Percentiles rank a stretch among this genome's conserved stretches.
These are phyloP conservation scores for Pygmarrhopalites habei DNA, from an alignment of 1,140 invertebrate species.

Conservation along the genomic window DNA sequence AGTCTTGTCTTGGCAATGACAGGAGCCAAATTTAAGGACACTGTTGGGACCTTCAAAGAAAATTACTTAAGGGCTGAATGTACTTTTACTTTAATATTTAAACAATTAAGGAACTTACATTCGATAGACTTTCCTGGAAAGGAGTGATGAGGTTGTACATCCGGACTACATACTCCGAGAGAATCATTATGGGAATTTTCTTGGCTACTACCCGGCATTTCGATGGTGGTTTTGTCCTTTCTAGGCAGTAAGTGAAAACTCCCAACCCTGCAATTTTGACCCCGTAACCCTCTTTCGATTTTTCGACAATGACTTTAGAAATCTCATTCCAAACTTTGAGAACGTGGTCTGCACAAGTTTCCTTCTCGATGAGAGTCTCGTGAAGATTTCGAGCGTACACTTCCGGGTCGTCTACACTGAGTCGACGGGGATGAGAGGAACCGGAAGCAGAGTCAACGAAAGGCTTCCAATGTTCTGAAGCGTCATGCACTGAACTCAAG, in stretches of 20 bases:
- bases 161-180: background rate
- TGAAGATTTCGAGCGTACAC: background rate
- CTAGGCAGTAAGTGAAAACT: background rate
- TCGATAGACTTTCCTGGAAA: background rate
- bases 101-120: background rate
- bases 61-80: too few relatives aligned
- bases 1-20: constrained; percentile 16
- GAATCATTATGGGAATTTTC: background rate
- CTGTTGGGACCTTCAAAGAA: constrained; percentile 20
- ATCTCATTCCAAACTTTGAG: constrained; percentile 19
- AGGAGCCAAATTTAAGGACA: constrained; percentile 15
- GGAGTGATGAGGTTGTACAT: constrained; percentile 5
- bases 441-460: too few relatives aligned
- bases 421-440: background rate
- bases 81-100: too few relatives aligned
- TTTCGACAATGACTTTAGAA: constrained; percentile 16
- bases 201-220: background rate
- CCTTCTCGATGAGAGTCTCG: constrained; percentile 11
- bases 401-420: background rate
- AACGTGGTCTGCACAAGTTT: constrained; percentile 15
- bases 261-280: constrained; percentile 15
- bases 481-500: too few relatives aligned
- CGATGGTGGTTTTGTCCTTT: background rate
- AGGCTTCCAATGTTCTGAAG: too few relatives aligned
- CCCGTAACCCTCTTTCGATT: constrained; percentile 1